Conservation (phyloP, 2,797 vertebrate species). For the Gorsachius magnificus region DNA sequence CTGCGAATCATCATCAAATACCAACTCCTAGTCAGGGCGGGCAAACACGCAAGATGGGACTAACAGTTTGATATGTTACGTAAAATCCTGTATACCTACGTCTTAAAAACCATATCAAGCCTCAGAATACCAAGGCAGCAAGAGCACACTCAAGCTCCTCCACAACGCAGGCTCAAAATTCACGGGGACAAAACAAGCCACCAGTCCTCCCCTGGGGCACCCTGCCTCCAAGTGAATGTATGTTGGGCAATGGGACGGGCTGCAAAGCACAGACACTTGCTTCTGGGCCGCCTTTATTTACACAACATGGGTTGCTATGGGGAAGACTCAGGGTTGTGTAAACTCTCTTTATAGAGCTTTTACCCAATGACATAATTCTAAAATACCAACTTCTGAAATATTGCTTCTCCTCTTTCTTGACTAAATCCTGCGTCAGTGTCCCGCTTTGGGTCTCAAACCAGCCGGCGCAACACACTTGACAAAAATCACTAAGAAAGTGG, state of each 20-base stretch:
- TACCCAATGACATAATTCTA: background rate
- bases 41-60: background rate
- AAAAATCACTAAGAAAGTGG: background rate
- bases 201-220: background rate
- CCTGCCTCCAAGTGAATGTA: background rate
- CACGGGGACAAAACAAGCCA: background rate
- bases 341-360: background rate
- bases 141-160: accelerated
- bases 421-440: background rate
- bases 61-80: accelerated
- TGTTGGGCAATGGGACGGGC: background rate
- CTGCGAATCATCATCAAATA: background rate
- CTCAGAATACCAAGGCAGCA: background rate
- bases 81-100: background rate
- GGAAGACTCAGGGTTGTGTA: background rate
- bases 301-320: conserved; percentile 41
- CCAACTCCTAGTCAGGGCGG: background rate
- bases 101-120: background rate
- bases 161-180: background rate
- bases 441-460: background rate
- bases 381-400: background rate
- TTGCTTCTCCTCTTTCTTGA: background rate
- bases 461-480: background rate
- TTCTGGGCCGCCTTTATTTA: conserved; percentile 39
- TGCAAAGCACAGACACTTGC: background rate